These are phyloP conservation scores for Scyliorhinus canicula DNA, from an alignment of 2,797 vertebrate genomes.

Conservation along the genomic window DNA sequence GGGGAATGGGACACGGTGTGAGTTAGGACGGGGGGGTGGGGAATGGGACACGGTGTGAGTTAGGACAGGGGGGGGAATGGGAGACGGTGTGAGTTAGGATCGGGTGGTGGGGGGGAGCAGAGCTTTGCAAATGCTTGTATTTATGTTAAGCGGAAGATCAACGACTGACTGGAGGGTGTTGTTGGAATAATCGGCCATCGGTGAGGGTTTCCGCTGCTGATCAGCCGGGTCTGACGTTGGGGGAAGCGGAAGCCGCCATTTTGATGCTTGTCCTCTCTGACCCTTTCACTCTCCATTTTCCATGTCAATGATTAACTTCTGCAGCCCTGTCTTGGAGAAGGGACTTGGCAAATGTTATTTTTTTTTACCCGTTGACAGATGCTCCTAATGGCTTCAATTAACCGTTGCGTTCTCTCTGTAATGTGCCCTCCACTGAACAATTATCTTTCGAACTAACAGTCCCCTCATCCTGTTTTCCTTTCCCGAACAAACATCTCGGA, in stretches of 20 bases:
- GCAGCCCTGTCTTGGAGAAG: not conserved
- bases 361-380: not conserved
- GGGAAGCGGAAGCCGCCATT: not conserved
- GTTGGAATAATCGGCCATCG: not conserved
- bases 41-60: not conserved
- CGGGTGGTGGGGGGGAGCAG: no score
- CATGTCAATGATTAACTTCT: not conserved
- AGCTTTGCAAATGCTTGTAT: not conserved
- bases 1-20: no score
- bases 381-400: not conserved
- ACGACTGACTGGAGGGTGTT: no score
- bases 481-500: not conserved
- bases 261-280: not conserved
- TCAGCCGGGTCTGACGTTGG: not conserved
- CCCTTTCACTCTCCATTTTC: not conserved
- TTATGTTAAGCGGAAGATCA: not conserved
- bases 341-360: not conserved
- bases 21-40: no score
- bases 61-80: not conserved
- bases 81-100: no score
- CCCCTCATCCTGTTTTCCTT: not conserved
- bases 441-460: not conserved
- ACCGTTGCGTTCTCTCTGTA: not conserved
- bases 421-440: not conserved
- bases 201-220: not conserved